A percentile compares a stretch with the other conserved stretches of the same genome.
These are phyloP conservation scores for Macroglossus sobrinus DNA, from an alignment of 2,113 vertebrate species.

Conservation along the genomic window DNA sequence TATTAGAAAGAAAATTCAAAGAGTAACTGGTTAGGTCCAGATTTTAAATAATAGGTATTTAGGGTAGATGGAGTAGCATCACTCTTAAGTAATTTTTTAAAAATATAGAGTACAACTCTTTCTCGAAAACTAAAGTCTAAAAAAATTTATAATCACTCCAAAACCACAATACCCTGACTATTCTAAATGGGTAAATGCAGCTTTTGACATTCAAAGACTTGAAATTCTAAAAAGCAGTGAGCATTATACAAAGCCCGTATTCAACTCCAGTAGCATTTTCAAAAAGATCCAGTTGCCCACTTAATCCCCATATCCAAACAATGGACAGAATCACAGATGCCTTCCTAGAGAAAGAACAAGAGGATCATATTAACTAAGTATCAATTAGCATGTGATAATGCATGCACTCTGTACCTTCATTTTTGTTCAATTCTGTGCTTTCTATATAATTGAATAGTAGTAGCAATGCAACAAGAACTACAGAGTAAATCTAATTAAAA, in stretches of 20 bases:
- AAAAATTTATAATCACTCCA: neutral
- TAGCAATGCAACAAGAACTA: neutral
- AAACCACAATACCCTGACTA: neutral
- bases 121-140: neutral
- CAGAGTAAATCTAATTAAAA: neutral
- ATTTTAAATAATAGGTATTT: neutral
- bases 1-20: neutral
- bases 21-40: neutral
- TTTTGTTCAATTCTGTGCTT: neutral
- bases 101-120: neutral
- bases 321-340: neutral
- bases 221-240: neutral
- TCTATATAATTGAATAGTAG: neutral
- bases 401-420: neutral
- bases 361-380: neutral
- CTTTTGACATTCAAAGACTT: neutral
- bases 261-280: neutral
- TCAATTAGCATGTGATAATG: neutral
- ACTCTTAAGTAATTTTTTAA: neutral
- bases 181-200: neutral
- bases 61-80: neutral
- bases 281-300: neutral
- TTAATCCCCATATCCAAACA: neutral
- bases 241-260: neutral
- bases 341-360: neutral